phyloP scores from a whole-genome alignment of 2,888 invertebrate species.

The Callyntrura sp. region DNA sequence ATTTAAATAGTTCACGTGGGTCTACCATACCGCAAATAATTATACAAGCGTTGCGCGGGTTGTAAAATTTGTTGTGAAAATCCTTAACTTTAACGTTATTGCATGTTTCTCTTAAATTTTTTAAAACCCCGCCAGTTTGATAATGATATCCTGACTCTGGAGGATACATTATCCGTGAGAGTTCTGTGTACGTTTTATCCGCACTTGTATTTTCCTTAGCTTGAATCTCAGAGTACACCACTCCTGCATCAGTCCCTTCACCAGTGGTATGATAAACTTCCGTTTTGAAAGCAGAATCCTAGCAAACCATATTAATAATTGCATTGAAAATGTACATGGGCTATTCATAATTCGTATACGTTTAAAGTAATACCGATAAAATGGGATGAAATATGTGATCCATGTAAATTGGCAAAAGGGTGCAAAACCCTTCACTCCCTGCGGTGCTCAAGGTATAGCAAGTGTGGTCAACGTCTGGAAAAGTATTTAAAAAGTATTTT shows the following conservation, averaged over 20 bases:
- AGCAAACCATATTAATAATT: slow-evolving; percentile 73
- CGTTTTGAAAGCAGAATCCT: slow-evolving; percentile 93
- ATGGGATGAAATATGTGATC: slow-evolving; percentile 96
- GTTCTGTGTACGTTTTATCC: slow-evolving; percentile 89
- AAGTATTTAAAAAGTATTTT: neutral
- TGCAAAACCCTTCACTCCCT: slow-evolving; percentile 94
- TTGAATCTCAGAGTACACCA: slow-evolving; percentile 99
- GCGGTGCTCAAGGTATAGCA: slow-evolving; percentile 96
- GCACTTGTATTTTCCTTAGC: slow-evolving; percentile 93
- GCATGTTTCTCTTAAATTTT: slow-evolving; percentile 93
- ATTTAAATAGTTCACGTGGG: slow-evolving; percentile 91
- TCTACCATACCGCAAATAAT: slow-evolving; percentile 94
- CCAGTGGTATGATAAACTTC: slow-evolving; percentile 97
- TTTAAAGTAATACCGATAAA: slow-evolving; percentile 87
- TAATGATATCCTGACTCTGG: slow-evolving; percentile 94
- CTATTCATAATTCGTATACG: neutral
- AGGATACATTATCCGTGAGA: slow-evolving; percentile 90
- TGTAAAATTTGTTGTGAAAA: slow-evolving; percentile 94
- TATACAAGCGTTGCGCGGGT: slow-evolving; percentile 94
- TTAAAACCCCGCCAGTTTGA: slow-evolving; percentile 94
- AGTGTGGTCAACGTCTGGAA: slow-evolving; percentile 91
- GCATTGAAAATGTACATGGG: neutral
- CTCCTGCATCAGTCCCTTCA: slow-evolving; percentile 95
- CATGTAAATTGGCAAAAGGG: slow-evolving; percentile 95
- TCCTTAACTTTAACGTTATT: slow-evolving; percentile 91